A percentile compares a stretch with the other conserved stretches of the same genome.
Conservation (phyloP, 2,888 invertebrate species). For the Lasioglossum zephyrum region DNA sequence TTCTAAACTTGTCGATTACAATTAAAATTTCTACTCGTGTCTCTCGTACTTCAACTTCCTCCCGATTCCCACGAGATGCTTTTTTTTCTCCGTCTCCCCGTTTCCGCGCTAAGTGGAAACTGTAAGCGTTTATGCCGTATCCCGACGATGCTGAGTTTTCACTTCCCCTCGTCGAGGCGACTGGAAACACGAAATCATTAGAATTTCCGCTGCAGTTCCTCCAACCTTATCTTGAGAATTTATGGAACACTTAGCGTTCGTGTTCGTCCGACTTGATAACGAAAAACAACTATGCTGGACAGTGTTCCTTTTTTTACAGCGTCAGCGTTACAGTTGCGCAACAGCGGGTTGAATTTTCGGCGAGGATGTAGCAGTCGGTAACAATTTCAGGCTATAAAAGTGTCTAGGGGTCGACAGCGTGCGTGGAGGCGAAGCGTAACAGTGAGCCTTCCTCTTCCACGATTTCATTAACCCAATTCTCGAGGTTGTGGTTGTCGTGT, state of each 20-base stretch:
- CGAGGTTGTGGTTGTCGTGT: slow-evolving; percentile 37
- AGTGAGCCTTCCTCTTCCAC: slow-evolving; percentile 46
- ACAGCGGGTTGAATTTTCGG: neutral
- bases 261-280: neutral
- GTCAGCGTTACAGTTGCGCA: neutral
- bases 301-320: neutral
- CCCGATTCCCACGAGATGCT: neutral
- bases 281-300: neutral
- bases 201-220: slow-evolving; percentile 11
- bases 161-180: neutral
- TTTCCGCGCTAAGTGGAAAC: neutral
- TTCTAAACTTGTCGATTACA: neutral
- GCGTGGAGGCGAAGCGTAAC: neutral
- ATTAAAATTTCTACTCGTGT: neutral
- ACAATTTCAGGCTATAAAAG: slow-evolving; percentile 5
- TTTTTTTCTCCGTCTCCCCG: neutral
- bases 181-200: slow-evolving; percentile 16
- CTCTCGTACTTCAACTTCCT: neutral
- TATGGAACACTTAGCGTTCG: neutral
- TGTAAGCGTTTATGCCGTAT: neutral
- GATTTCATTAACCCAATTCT: slow-evolving; percentile 70
- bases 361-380: neutral
- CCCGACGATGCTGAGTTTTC: neutral
- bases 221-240: neutral
- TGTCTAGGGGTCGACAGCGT: neutral